phyloP scores from a whole-genome alignment of 1,140 invertebrate species.

The Saxidomus purpurata region DNA sequence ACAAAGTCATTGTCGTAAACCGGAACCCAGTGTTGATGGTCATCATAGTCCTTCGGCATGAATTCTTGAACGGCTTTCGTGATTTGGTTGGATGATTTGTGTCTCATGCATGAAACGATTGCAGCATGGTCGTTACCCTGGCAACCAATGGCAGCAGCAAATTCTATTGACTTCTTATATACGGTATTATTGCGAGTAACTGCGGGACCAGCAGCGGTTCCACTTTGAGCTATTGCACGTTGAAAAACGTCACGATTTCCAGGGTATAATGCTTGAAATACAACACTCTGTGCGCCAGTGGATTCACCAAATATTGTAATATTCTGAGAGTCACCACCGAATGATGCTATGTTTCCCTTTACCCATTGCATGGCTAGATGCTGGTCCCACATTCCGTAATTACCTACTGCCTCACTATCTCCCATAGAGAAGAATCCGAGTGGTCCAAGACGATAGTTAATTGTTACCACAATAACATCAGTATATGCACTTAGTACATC shows the following conservation, averaged over 20 bases:
- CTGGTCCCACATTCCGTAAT: conserved; percentile 93
- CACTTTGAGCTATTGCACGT: conserved; percentile 33
- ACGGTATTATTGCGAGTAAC: neutral
- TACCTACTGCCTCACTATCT: conserved; percentile 91
- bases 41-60: neutral
- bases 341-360: conserved; percentile 52
- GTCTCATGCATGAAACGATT: neutral
- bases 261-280: conserved; percentile 57
- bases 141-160: conserved; percentile 4
- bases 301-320: conserved; percentile 72
- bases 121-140: neutral
- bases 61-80: neutral
- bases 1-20: conserved; percentile 13
- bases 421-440: conserved; percentile 96
- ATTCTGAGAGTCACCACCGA: conserved; percentile 60
- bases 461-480: conserved; percentile 96
- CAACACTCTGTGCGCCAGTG: conserved; percentile 64
- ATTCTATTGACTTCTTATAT: conserved; percentile 1
- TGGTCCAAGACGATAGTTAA: conserved; percentile 95
- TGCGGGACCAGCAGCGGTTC: neutral
- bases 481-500: conserved; percentile 90
- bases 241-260: conserved; percentile 1
- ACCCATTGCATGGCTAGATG: conserved; percentile 87
- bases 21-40: neutral
- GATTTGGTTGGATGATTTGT: neutral